Evolutionary conservation across 2,888 invertebrate genomes (phyloP).

Genomic region (Neoscelio sp.): DNA sequence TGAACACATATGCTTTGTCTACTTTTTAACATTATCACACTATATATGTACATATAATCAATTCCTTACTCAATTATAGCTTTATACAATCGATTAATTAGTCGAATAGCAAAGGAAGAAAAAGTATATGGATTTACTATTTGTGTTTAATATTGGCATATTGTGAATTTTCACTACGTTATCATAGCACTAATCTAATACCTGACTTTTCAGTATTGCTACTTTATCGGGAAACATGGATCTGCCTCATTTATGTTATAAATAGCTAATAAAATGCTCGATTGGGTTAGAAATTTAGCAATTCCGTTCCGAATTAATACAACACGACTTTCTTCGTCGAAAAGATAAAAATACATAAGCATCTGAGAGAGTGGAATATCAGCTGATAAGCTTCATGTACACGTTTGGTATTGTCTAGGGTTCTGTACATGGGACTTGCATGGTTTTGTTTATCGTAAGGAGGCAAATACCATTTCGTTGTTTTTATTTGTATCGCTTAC

Average conservation of each 20-base stretch:
- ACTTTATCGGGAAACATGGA: too few relatives aligned
- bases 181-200: slow-evolving; percentile 40
- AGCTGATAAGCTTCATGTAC: slow-evolving; percentile 41
- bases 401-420: slow-evolving; percentile 53
- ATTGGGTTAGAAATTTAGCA: slow-evolving; percentile 18
- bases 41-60: slow-evolving; percentile 42
- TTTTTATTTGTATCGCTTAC: slow-evolving; percentile 65
- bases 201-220: slow-evolving; percentile 19
- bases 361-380: slow-evolving; percentile 56
- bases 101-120: slow-evolving; percentile 1
- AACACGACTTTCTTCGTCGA: slow-evolving; percentile 2
- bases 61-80: slow-evolving; percentile 25
- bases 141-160: slow-evolving; percentile 42
- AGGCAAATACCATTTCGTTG: slow-evolving; percentile 62
- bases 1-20: slow-evolving; percentile 52
- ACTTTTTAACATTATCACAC: slow-evolving; percentile 20
- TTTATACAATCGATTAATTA: slow-evolving; percentile 19
- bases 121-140: slow-evolving; percentile 38
- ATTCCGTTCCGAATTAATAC: not conserved
- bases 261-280: slow-evolving; percentile 17
- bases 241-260: slow-evolving; percentile 7
- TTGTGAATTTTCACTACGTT: slow-evolving; percentile 37
- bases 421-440: slow-evolving; percentile 58
- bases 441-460: slow-evolving; percentile 29
- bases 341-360: slow-evolving; percentile 60